These are phyloP conservation scores for Allolobophora icterica DNA, from an alignment of 2,888 invertebrate genomes.

Conservation along the genomic window DNA sequence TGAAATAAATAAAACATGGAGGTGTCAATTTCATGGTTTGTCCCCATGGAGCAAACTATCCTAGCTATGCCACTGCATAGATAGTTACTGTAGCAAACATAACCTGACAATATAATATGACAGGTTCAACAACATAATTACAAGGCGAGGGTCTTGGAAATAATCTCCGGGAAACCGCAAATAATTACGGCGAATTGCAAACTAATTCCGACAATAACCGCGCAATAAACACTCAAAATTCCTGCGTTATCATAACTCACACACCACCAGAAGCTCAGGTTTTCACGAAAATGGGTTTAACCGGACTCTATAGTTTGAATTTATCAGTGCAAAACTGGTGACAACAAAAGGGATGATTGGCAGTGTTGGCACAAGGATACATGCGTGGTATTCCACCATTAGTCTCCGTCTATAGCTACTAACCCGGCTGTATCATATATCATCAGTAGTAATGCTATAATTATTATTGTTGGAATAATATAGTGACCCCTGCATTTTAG, in stretches of 20 bases:
- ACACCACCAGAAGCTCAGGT: background rate
- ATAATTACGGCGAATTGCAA: background rate
- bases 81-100: background rate
- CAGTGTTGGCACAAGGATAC: background rate
- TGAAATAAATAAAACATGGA: too few species aligned
- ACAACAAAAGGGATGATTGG: background rate
- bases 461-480: background rate
- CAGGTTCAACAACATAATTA: background rate
- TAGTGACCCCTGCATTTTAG: too few species aligned
- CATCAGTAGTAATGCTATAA: too few species aligned
- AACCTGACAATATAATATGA: background rate
- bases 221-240: background rate
- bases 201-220: background rate
- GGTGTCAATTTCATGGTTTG: too few species aligned
- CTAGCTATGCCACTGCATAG: too few species aligned
- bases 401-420: background rate
- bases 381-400: background rate
- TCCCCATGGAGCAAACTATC: too few species aligned
- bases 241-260: background rate
- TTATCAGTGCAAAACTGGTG: too few species aligned
- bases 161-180: background rate
- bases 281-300: too few species aligned
- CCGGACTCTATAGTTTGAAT: too few species aligned
- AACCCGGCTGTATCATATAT: background rate
- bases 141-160: background rate